Base-by-base conservation (phyloP, 2,888 invertebrate genomes). In the Hypolimnas misippus region DNA sequence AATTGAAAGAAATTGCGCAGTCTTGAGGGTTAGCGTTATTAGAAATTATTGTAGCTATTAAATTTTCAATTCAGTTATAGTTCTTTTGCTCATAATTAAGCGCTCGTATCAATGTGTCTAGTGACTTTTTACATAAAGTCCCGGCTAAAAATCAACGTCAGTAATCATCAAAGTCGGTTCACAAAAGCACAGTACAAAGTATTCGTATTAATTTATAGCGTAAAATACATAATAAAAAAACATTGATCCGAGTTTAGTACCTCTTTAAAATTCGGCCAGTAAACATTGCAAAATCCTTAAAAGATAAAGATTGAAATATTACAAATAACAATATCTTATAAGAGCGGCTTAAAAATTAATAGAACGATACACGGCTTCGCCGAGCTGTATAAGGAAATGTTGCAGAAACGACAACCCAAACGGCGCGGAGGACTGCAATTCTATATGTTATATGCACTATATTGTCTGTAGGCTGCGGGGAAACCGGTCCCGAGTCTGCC, bases 371-470 rank as follows among this genome's bases (percentile, higher is more conserved):
- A 25, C 57, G 62, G 66, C 66, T 65, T 65, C 65, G 65, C 65
- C n/a, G 55, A 62, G 60, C 42, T 65, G 56, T 66, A 71, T 60
- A 70, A 68, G 68, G 66, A 65, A 71, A 63, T 65, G 63, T 63
- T 67, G 66, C 63, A 66, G 60, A 63, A 67, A 33, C 49, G 8
- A 69, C 65, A 63, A 70, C 62, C 38, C 31, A 33, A 63, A 67
- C 63, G 42, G 62, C 54, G 14, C 8, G 59, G 6, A 46, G 49
- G 25, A 49, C 46, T 35, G 44, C 59, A 54, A 46, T 14, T n/a
- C 3, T 52, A 6, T 52, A 33, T 44, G 52, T 61, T 63, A 35
- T 16, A 29, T 44, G 21, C 54, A 40, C 25, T 49, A 50, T 57
- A 50, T 49, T 62, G 55, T 62, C 51, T 40, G 40, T 25, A 25